Base-by-base conservation (phyloP, 2,797 vertebrate genomes). In the Schizothorax lantsangensis region DNA sequence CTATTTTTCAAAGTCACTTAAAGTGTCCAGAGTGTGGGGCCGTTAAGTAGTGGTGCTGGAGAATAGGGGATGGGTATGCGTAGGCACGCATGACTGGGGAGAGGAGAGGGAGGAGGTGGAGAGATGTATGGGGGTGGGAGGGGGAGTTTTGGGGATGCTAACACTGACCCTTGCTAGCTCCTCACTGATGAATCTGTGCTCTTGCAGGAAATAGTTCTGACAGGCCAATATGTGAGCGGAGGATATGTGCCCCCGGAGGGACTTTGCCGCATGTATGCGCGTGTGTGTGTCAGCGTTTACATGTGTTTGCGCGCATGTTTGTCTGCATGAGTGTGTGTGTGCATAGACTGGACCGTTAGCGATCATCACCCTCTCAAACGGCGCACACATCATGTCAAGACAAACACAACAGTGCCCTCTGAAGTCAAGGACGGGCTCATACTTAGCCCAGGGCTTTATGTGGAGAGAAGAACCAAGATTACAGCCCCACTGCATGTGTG, bases 1-100 rank as follows among this genome's bases (percentile, higher is more conserved):
- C 96, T 96, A 97, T 97, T 97, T 97, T 95, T 97, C 96, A 97
- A 97, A 97, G 96, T 97, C 97, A 96, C 96, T 97, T 97, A 97
- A 95, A 94, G 93, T 94, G 94, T 94, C 95, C 94, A 94, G 93
- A 93, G 96, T 95, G 94, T 94, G 94, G 89, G 93, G 91, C 93
- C 93, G 96, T 90, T 95, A 96, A 96, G 95, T 94, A 96, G 95
- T 93, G 92, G 91, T 88, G 91, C 90, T 57, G 91, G 88, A 88
- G 93, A 94, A 95, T 93, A 89, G 90, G 91, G 91, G 90, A 94
- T 95, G 92, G 91, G 95, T 96, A 97, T 97, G 96, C 97, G 89
- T 93, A 93, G 93, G 94, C 97, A 97, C 97, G 96, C 94, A 93
- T 94, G 92, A 91, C 91, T 93, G 91, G 91, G 91, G 89, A 90